phyloP scores from a whole-genome alignment of 2,797 vertebrate species.

The Stomatorhinus walkeri region DNA sequence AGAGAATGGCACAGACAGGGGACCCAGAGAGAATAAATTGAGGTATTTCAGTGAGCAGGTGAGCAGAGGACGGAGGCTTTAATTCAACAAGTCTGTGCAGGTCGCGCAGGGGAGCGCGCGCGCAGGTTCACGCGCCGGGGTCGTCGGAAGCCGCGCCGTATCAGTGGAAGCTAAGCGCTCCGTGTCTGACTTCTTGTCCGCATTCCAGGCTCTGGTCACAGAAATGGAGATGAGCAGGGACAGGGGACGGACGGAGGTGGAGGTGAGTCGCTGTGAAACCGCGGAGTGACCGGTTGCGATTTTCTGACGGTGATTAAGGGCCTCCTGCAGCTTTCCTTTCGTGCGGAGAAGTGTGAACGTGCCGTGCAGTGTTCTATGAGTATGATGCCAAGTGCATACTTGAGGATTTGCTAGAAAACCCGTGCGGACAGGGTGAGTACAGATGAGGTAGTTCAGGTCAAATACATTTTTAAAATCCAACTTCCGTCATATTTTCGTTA shows the following conservation, averaged over 20 bases:
- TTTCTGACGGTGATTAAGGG: background rate
- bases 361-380: background rate
- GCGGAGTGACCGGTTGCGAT: background rate
- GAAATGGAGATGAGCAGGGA: constrained; percentile 50
- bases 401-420: background rate
- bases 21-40: background rate
- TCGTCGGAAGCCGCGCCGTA: background rate
- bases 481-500: background rate
- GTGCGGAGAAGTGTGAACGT: background rate
- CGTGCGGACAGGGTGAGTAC: background rate
- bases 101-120: constrained; percentile 15
- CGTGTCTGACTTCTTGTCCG: constrained; percentile 41
- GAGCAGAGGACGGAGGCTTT: background rate
- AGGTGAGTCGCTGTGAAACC: constrained; percentile 56
- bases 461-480: background rate
- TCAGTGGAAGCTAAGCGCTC: background rate
- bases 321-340: background rate
- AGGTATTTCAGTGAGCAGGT: background rate
- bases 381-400: background rate
- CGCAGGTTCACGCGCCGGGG: background rate
- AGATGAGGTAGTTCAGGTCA: background rate
- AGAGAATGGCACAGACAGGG: background rate
- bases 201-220: constrained; percentile 49
- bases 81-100: constrained; percentile 35
- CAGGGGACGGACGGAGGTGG: constrained; percentile 43